Percentiles rank a stretch among this genome's conserved stretches.
phyloP scores from a whole-genome alignment of 2,113 vertebrate genomes.

The Smithornis capensis region DNA sequence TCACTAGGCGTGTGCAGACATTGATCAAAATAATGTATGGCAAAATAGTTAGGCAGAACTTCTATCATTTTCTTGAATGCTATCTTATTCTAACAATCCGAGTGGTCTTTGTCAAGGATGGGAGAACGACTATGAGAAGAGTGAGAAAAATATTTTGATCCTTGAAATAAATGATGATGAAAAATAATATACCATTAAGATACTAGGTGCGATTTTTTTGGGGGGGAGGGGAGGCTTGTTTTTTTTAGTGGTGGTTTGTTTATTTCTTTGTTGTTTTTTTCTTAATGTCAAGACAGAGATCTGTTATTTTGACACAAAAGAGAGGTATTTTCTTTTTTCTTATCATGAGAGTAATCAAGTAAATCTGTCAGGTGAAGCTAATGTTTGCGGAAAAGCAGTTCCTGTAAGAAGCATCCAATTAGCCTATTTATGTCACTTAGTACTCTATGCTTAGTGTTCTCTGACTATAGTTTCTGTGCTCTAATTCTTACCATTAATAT shows the following conservation, averaged over 20 bases:
- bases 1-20: neutral
- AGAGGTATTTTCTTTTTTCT: neutral
- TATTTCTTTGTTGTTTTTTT: neutral
- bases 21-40: neutral
- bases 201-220: too few relatives aligned
- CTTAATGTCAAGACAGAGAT: neutral
- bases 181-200: neutral
- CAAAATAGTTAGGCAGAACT: neutral
- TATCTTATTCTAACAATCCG: neutral
- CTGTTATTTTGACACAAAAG: neutral
- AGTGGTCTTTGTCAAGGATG: neutral
- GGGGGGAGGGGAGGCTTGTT: too few relatives aligned
- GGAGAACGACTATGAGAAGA: neutral
- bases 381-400: slow-evolving; percentile 6
- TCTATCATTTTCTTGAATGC: neutral
- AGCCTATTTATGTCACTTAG: slow-evolving; percentile 56
- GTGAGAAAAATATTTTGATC: neutral
- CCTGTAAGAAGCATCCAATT: slow-evolving; percentile 46
- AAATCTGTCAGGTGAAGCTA: slow-evolving; percentile 38
- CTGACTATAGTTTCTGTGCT: slow-evolving; percentile 33
- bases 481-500: slow-evolving; percentile 42
- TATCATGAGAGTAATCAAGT: slow-evolving; percentile 9
- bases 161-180: neutral
- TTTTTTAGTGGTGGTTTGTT: neutral
- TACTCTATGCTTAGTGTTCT: neutral